Evolutionary conservation across 2,797 vertebrate genomes (phyloP).

Genomic region (Kryptolebias ocellatus): DNA sequence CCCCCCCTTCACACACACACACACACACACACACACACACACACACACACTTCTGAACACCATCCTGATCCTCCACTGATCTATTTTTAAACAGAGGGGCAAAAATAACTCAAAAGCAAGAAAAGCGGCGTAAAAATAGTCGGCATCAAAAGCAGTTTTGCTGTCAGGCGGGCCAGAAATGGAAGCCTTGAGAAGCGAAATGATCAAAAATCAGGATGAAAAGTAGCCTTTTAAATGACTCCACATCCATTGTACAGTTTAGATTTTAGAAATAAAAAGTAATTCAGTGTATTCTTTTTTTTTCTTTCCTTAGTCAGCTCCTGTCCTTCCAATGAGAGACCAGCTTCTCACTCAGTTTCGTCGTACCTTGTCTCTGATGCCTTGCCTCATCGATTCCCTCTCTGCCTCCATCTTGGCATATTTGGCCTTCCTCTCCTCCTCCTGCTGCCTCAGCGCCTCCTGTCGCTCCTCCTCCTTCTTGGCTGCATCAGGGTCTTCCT

Average conservation of each 20-base stretch:
- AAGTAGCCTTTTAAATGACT: neutral
- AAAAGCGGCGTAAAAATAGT: conserved; percentile 22
- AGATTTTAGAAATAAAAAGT: neutral
- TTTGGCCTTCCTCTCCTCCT: conserved; percentile 97
- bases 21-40: too few relatives aligned
- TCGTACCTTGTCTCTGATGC: conserved; percentile 96
- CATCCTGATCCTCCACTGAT: conserved; percentile 25
- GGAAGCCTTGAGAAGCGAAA: conserved; percentile 29
- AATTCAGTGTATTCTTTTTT: neutral
- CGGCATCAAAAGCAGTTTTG: conserved; percentile 22
- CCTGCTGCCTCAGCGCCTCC: conserved; percentile 95
- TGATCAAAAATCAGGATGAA: neutral
- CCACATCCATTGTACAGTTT: too few relatives aligned
- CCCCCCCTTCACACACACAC: neutral
- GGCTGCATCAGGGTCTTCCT: conserved; percentile 96
- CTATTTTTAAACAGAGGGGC: conserved; percentile 21
- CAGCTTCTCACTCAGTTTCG: neutral
- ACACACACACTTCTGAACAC: neutral
- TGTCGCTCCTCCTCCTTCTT: conserved; percentile 97
- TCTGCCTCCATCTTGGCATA: conserved; percentile 97
- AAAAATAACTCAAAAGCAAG: conserved; percentile 53
- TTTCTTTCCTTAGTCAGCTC: neutral
- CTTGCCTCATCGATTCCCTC: conserved; percentile 94
- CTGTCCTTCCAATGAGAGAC: neutral
- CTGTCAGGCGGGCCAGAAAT: conserved; percentile 28